A percentile compares a stretch with the other conserved stretches of the same genome.
Evolutionary conservation across 2,888 invertebrate genomes (phyloP).

Genomic region (Synergus gifuensis): DNA sequence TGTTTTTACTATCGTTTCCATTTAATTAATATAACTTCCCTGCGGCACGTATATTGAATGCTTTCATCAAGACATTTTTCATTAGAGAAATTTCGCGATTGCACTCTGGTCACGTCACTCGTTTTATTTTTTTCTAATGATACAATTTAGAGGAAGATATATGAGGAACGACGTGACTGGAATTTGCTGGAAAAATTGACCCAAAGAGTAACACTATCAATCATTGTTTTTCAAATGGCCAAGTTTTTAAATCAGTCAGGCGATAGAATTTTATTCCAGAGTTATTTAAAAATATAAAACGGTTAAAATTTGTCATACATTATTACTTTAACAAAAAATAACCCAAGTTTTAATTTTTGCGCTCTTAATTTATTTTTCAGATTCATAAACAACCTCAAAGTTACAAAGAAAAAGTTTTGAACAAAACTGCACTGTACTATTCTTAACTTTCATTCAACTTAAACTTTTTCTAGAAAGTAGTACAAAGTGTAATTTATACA

Average conservation of each 20-base stretch:
- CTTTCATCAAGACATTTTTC: conserved; percentile 19
- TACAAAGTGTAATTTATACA: not conserved
- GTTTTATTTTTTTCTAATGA: conserved; percentile 26
- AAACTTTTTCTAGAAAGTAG: not conserved
- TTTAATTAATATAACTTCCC: not conserved
- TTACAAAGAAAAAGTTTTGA: no score
- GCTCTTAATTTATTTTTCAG: no score
- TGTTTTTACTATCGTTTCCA: not conserved
- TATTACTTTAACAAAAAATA: no score
- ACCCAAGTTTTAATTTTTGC: no score
- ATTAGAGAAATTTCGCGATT: conserved; percentile 16
- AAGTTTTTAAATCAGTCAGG: not conserved
- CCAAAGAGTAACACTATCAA: conserved; percentile 9
- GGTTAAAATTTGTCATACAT: no score
- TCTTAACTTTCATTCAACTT: not conserved
- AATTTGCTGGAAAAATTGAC: conserved; percentile 15
- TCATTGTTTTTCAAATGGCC: conserved; percentile 19
- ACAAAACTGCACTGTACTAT: no score
- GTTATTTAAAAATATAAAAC: no score
- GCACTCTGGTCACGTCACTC: conserved; percentile 35
- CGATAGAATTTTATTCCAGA: not conserved
- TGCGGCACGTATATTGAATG: not conserved
- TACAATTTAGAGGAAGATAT: conserved; percentile 28
- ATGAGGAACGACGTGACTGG: conserved; percentile 18
- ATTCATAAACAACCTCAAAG: no score